Base-by-base conservation (phyloP, 2,888 invertebrate species). In the Bellardia pandia region DNA sequence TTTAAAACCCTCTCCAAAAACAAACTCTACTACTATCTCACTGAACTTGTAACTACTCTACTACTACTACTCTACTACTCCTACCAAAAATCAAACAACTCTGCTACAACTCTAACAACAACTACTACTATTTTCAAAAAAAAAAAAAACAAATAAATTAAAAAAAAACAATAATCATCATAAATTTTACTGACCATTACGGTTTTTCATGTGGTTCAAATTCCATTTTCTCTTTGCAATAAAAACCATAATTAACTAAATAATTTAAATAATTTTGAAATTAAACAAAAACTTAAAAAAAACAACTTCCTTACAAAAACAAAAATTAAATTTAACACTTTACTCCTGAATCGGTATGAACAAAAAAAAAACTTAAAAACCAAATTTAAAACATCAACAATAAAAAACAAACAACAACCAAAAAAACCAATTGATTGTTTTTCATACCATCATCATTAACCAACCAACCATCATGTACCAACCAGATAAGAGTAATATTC, bases 401-500 rank as follows among this genome's bases (percentile, higher is more conserved):
- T 56, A 79, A 69, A 66, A 82, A 86, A 82, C 77, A 42, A 75
- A 82, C 69, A 51, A 69, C 64, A 75, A 85, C 13, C 64, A 60
- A 58, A 80, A 79, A 77, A 79, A 78, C 45, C 77, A 68, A 81
- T 83, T 75, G 66, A 88, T 81, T 77, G 64, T 86, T 71, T 76
- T 76, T 77, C 83, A 83, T 83, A 77, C 62, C 77, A 77, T 77
- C 71, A 77, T 64, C 60, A 76, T 76, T 74, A 75, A 42, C 60
- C 37, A 89, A 90, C 89, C 90, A 91, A 90, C 58, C 85, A 88
- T 86, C 88, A 78, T 85, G 74, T 79, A 74, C 51, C 77, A 66
- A 81, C 88, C 94, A 98, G 98, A 96, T 98, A 92, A 97, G 96
- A 94, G 96, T 97, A 92, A 96, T 99, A 93, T 98, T 99, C 94